Evolutionary conservation across 2,797 vertebrate species (phyloP).

Genomic region (Melanotaenia parkinsoni): DNA sequence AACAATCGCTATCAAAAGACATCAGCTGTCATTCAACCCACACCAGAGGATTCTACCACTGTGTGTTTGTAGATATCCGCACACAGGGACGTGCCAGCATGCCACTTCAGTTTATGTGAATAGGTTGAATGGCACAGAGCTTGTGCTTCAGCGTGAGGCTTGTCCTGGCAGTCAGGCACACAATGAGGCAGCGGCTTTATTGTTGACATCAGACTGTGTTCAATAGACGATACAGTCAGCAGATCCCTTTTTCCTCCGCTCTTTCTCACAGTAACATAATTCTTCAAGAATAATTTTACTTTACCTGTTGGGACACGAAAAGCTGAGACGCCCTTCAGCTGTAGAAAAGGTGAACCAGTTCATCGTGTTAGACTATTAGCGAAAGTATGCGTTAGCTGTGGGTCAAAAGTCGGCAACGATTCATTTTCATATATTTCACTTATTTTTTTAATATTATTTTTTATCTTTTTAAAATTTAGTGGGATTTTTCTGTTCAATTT

Average conservation of each 20-base stretch:
- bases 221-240: constrained; percentile 77
- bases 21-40: constrained; percentile 60
- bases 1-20: constrained; percentile 73
- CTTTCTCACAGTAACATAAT: neutral
- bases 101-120: constrained; percentile 53
- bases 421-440: neutral
- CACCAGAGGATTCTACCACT: constrained; percentile 73
- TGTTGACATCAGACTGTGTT: constrained; percentile 72
- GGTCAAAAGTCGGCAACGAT: neutral
- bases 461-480: too few relatives aligned
- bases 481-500: neutral
- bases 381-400: neutral
- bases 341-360: neutral
- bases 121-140: constrained; percentile 55
- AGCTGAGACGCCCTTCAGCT: constrained; percentile 17
- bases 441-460: too few relatives aligned
- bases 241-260: constrained; percentile 61
- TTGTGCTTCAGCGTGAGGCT: constrained; percentile 15
- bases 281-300: constrained; percentile 9
- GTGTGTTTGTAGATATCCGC: constrained; percentile 19
- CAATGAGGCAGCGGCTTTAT: constrained; percentile 66
- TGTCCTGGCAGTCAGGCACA: constrained; percentile 53
- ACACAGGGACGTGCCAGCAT: constrained; percentile 54
- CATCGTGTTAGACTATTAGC: neutral
- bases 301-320: constrained; percentile 13